phyloP scores from a whole-genome alignment of 2,113 vertebrate species.

The Nycticorax nycticorax region DNA sequence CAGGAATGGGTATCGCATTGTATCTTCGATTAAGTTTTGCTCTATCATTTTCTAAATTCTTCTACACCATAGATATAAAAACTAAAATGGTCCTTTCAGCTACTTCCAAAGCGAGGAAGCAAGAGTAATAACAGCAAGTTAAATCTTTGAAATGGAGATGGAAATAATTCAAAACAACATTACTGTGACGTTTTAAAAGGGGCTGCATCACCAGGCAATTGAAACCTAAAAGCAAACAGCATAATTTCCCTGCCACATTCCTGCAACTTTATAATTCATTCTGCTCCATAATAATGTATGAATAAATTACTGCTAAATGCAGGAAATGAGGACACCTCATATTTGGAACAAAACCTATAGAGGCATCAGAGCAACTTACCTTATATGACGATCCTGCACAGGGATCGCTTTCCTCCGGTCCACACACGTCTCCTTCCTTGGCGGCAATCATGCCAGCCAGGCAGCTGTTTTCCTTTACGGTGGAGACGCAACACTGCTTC shows the following conservation, averaged over 20 bases:
- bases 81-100: background rate
- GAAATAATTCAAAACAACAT: background rate
- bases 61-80: background rate
- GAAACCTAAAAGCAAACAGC: background rate
- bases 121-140: background rate
- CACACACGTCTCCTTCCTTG: constrained; percentile 80
- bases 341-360: background rate
- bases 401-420: constrained; percentile 61
- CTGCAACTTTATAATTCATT: background rate
- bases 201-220: background rate
- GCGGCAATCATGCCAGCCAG: constrained; percentile 83
- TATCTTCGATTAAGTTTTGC: background rate
- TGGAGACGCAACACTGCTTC: constrained; percentile 86
- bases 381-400: constrained; percentile 82
- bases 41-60: background rate
- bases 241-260: background rate
- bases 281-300: fast-evolving
- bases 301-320: background rate
- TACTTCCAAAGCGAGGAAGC: background rate
- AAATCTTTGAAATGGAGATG: background rate
- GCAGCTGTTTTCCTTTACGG: constrained; percentile 85
- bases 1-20: background rate
- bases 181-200: background rate
- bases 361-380: constrained; percentile 63
- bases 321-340: background rate